phyloP scores from a whole-genome alignment of 2,888 invertebrate genomes.

The Yponomeuta sedellus region DNA sequence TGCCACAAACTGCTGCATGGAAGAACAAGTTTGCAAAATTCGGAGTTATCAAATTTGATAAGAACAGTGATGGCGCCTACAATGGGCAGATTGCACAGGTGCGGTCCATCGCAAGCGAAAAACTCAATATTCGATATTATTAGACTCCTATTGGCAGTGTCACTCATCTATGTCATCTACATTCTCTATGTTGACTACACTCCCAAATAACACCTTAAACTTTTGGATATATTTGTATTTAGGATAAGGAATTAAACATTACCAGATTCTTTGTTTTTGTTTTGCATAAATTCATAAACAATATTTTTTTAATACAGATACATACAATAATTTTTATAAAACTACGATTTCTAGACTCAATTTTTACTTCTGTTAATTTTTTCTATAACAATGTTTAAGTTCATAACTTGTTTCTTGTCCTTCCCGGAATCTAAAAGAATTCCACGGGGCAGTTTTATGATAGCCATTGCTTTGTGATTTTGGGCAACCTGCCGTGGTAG shows the following conservation, averaged over 20 bases:
- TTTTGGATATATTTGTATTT: conserved; percentile 19
- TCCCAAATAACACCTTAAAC: conserved; percentile 39
- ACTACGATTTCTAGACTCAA: neutral
- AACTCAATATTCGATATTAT: conserved; percentile 74
- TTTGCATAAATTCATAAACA: conserved; percentile 14
- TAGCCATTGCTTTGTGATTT: conserved; percentile 10
- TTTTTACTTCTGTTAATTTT: conserved; percentile 27
- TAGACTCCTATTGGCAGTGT: conserved; percentile 55
- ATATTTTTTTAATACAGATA: neutral
- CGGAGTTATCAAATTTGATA: conserved; percentile 65
- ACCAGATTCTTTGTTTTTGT: neutral
- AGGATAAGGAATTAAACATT: conserved; percentile 6
- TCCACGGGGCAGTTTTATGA: conserved; percentile 44
- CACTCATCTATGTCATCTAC: conserved; percentile 61
- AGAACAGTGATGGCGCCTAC: conserved; percentile 63
- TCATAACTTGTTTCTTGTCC: conserved; percentile 38
- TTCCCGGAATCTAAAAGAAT: conserved; percentile 41
- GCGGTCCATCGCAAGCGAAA: conserved; percentile 65
- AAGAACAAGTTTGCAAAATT: conserved; percentile 64
- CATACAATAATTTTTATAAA: neutral
- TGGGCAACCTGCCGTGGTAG: neutral
- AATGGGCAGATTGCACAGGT: conserved; percentile 69
- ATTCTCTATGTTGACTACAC: conserved; percentile 62
- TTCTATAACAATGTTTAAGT: conserved; percentile 45
- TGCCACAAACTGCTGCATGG: conserved; percentile 52